Evolutionary conservation across 2,113 vertebrate species (phyloP).

Genomic region (Pterocles burchelli): DNA sequence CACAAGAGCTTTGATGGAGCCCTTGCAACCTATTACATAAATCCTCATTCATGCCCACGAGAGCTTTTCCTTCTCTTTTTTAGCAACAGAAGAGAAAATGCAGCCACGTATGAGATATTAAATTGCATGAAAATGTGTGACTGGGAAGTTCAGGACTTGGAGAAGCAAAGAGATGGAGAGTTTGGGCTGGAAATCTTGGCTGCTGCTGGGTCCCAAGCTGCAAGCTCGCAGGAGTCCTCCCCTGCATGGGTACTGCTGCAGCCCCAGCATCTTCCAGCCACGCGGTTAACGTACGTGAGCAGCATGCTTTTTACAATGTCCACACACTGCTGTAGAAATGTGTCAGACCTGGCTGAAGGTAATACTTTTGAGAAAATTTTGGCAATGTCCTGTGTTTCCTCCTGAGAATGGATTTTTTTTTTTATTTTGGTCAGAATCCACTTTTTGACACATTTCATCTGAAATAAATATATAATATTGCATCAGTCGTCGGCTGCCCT

Average conservation of each 20-base stretch:
- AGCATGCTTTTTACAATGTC: background rate
- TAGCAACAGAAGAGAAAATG: background rate
- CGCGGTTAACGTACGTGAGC: accelerated
- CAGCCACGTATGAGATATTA: background rate
- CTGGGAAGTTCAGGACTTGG: background rate
- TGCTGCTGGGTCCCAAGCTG: background rate
- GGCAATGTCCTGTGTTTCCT: background rate
- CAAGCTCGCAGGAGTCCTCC: background rate
- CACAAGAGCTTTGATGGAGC: conserved; percentile 38
- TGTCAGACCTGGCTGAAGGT: background rate
- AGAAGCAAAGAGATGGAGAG: background rate
- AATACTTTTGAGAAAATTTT: background rate
- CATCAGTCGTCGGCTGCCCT: background rate
- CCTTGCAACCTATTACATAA: background rate
- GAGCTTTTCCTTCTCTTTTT: conserved; percentile 17
- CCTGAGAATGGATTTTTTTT: background rate
- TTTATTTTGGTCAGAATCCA: background rate
- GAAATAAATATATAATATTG: background rate
- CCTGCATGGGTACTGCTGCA: accelerated
- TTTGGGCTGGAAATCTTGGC: background rate
- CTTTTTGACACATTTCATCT: background rate
- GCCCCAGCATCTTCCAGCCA: background rate
- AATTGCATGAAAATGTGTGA: background rate
- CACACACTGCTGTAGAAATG: background rate
- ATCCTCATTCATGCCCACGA: conserved; percentile 15